Evolutionary conservation across 2,888 invertebrate genomes (phyloP), one percentile per base, ranked within the genome.

Genomic region (Scaptomyza flava): DNA sequence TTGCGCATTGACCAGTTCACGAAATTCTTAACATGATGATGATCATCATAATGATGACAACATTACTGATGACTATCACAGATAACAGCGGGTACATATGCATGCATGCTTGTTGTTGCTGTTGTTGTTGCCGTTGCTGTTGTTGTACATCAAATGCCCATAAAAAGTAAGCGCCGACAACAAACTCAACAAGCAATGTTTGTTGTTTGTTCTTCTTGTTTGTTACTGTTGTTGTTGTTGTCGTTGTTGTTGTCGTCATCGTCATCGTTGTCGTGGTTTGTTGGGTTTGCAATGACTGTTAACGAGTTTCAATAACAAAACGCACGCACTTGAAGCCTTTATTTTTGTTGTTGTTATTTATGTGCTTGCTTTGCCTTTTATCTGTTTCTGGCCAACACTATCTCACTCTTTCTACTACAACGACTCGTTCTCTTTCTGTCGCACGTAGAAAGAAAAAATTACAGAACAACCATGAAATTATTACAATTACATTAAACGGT

Each of bases 261-360:
- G 71, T 71, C 33, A 57, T 68, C 62, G 68, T 68, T 58, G 57
- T 70, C 57, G 69, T 64, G 63, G 71, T 70, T 54, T 64, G 64
- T 60, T 54, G 50, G 41, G 71, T 61, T 78, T 61, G 74, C 78
- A 68, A 77, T 81, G 73, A 87, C 85, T 84, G 77, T 79, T 78
- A 87, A 84, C 77, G 78, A 86, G 83, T 83, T 86, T 83, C 83
- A 88, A 86, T 83, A 83, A 83, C 88, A 83, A 83, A 88, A 80
- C 83, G 83, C 86, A 83, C 83, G 83, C 83, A 83, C 83, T 83
- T 88, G 64, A 78, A 59, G 23, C 34, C 76, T 77, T 41, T 17
- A 27, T 41, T 9, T 87, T 82, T 17, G 1, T 41, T 9, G 84
- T 82, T 17, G 1, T 17, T 87, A 79, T 82, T 81, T 85, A 85